A percentile compares a stretch with the other conserved stretches of the same genome.
Evolutionary conservation across 2,113 vertebrate species (phyloP).

Genomic region (Trachemys scripta): DNA sequence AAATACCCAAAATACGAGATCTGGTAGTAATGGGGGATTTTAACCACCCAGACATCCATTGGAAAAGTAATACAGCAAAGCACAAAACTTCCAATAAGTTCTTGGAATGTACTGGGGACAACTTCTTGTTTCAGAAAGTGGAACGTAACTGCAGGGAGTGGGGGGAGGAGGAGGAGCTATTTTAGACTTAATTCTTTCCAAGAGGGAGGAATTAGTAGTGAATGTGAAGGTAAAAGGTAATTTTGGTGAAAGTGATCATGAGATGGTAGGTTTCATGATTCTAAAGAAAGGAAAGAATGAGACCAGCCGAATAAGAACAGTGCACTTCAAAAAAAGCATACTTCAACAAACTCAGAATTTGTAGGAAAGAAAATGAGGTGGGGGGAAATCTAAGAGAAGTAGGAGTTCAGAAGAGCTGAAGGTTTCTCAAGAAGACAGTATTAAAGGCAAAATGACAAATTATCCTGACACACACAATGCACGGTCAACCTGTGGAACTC

Average conservation of each 20-base stretch:
- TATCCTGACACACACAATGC: too few species aligned
- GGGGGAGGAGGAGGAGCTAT: too few species aligned
- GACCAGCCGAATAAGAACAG: neutral
- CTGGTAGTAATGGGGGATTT: neutral
- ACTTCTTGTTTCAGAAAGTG: too few species aligned
- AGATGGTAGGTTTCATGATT: neutral
- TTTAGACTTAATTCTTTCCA: neutral
- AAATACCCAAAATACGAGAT: neutral
- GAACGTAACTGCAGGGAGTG: too few species aligned
- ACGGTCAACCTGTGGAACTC: too few species aligned
- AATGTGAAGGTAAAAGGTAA: too few species aligned
- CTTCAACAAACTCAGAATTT: neutral
- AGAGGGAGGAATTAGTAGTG: neutral
- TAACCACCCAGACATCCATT: neutral
- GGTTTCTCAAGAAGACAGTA: too few species aligned
- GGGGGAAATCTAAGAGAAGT: too few species aligned
- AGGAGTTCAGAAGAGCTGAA: too few species aligned
- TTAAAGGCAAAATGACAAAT: too few species aligned
- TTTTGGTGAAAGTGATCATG: neutral
- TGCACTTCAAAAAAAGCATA: neutral
- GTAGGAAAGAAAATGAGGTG: too few species aligned
- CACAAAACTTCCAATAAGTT: neutral
- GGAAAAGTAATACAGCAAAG: neutral
- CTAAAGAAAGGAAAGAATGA: neutral
- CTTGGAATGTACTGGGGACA: neutral